Conservation (phyloP, 2,888 invertebrate species). For the Ennomos quercinarius region DNA sequence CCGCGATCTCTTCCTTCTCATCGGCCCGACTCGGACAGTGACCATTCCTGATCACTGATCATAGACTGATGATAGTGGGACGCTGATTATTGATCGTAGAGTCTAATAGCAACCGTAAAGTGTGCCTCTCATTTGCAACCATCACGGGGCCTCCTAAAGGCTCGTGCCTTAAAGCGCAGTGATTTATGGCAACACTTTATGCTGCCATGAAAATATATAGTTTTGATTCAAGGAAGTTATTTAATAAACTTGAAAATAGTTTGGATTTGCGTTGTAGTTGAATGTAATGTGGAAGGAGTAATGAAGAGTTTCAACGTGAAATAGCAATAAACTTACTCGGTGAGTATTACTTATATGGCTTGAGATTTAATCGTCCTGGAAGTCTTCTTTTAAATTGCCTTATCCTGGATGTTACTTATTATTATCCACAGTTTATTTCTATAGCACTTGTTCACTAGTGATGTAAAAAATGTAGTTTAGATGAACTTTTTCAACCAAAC, state of each 20-base stretch:
- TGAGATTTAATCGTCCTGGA: too few relatives aligned
- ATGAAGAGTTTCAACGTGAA: too few relatives aligned
- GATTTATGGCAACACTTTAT: slow-evolving; percentile 16
- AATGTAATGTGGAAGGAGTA: too few relatives aligned
- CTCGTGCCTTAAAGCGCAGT: slow-evolving; percentile 15
- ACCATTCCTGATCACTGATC: slow-evolving; percentile 10
- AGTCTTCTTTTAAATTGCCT: too few relatives aligned
- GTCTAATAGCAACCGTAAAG: slow-evolving; percentile 9
- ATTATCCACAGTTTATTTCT: too few relatives aligned
- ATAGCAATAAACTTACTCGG: too few relatives aligned
- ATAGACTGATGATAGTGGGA: slow-evolving; percentile 4
- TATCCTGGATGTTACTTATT: too few relatives aligned
- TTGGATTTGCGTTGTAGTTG: too few relatives aligned
- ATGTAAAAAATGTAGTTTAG: too few relatives aligned
- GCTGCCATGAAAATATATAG: background rate
- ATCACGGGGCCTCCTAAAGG: slow-evolving; percentile 1
- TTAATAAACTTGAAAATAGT: background rate
- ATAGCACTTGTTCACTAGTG: too few relatives aligned
- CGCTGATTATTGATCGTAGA: slow-evolving; percentile 9
- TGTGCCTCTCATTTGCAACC: slow-evolving; percentile 11
- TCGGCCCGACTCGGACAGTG: slow-evolving; percentile 3
- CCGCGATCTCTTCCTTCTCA: slow-evolving; percentile 12
- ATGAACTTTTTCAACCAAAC: too few relatives aligned
- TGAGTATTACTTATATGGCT: too few relatives aligned
- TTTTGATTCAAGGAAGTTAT: slow-evolving; percentile 13